These are phyloP conservation scores for Drosophila azteca DNA, from an alignment of 1,140 invertebrate species.

Conservation along the genomic window DNA sequence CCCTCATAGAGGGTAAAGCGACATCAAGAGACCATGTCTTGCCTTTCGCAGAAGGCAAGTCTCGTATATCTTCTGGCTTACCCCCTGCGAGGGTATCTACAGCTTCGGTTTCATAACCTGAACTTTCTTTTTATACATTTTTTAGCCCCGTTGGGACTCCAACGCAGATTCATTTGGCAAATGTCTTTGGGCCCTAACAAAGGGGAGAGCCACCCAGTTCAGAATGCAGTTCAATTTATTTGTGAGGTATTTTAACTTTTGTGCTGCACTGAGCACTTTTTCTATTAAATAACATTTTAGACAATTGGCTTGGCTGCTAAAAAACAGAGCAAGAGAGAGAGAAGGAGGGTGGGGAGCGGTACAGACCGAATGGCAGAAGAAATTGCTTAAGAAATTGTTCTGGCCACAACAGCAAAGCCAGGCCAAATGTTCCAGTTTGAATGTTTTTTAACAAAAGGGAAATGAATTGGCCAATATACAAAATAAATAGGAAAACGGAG, in stretches of 20 bases:
- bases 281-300: constrained; percentile 79
- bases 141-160: constrained; percentile 6
- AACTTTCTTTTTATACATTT: constrained; percentile 5
- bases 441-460: constrained; percentile 33
- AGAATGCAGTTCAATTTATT: constrained; percentile 72
- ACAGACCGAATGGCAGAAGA: constrained; percentile 14
- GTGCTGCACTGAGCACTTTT: constrained; percentile 53
- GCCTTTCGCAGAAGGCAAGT: too few species aligned
- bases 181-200: constrained; percentile 62
- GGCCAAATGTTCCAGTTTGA: constrained; percentile 27
- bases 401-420: constrained; percentile 38
- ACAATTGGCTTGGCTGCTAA: constrained; percentile 56
- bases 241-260: constrained; percentile 45
- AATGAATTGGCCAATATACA: constrained; percentile 50
- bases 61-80: too few species aligned
- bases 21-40: too few species aligned
- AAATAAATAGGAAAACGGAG: constrained; percentile 12
- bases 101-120: not conserved
- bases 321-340: not conserved
- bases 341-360: too few species aligned
- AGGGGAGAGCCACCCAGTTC: constrained; percentile 28
- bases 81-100: too few species aligned
- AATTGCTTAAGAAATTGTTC: constrained; percentile 56
- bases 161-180: constrained; percentile 74
- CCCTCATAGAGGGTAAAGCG: not conserved